Base-by-base conservation (phyloP, 2,797 vertebrate species). In the Ara ararauna region DNA sequence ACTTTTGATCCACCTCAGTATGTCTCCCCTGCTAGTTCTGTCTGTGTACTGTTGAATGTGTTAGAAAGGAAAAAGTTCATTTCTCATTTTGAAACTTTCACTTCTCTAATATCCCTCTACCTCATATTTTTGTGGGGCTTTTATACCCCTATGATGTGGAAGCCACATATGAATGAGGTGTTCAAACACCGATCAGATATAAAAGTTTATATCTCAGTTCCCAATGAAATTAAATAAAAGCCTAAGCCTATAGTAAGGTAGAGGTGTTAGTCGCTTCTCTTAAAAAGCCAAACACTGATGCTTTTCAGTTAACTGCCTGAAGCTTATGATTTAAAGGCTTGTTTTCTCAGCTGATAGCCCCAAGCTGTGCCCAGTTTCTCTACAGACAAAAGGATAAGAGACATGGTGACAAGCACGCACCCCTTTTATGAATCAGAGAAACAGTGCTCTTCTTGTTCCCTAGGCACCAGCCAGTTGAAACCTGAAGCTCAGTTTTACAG, bases 371-470 rank as follows among this genome's bases (percentile, higher is more conserved):
- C 83, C 85, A 68, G 51, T 89, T 91, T 74, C 77, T 79, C 60
- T 53, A 27, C 72, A 90, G 77, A 94, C 85, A 90, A 94, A 96
- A 96, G 89, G 85, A 88, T 84, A 88, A 93, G 83, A 94, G 90
- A 73, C 58, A 93, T 74, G 93, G 91, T 94, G 91, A 93, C 93
- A 93, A 89, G 83, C 85, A 91, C 84, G 79, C 85, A 74, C 79
- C 81, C 73, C 89, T 95, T 92, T 93, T 87, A 93, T 90, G 91
- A 94, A 90, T 94, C 87, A 90, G 85, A 95, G 80, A 16, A 90
- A 94, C 93, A 91, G 80, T 91, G 75, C 85, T 96, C 74, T 91
- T 91, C 91, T 96, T 96, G 93, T 96, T 96, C 95, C 89, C 89
- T 45, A 94, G 94, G 89, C 80, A 85, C 73, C 42, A 75, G 80